Base-by-base conservation (phyloP, 2,797 vertebrate species). In the Telmatherina bonti region DNA sequence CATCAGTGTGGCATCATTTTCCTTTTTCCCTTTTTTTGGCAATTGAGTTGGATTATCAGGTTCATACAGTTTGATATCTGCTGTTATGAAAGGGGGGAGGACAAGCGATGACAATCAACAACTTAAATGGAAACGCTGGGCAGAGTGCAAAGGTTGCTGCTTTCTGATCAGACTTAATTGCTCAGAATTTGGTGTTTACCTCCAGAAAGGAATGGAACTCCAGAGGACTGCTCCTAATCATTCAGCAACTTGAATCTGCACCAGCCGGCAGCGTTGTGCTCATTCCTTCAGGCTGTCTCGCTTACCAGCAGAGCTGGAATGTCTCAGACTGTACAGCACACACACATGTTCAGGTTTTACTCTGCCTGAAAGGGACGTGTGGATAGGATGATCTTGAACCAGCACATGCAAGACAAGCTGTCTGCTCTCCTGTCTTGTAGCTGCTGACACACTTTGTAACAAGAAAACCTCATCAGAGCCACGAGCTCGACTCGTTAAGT, bases 241-340 rank as follows among this genome's bases (percentile, higher is more conserved):
- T 81, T 77, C 64, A 82, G 7, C 66, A 57, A 80, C 73, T 70
- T 77, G 67, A 83, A 76, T 81, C 76, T 49, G 65, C 52, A 36
- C 55, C 56, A 64, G 75, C 58, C 11, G 4, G 72, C 71, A 33
- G 12, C 53, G 69, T 49, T 75, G 72, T 33, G 36, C 72, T 84
- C 78, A 64, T 85, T 87, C 77, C 82, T 79, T 59, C 53, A 52
- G 75, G 69, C 74, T 66, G 65, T 79, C 71, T 62, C 61, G 67
- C 57, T 83, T 56, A 59, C 54, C 72, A 76, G 43, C 74, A 54
- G 57, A 64, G 70, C 12, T 70, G 76, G 78, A 82, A 84, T 85
- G 72, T 76, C 31, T 85, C 73, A 4, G 51, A 62, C 69, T 74
- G 62, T 79, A 72, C 76, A 70, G 53, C 54, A 70, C 3, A 67